phyloP scores from a whole-genome alignment of 2,797 vertebrate genomes.

The Xiphorhynchus erythropygius region DNA sequence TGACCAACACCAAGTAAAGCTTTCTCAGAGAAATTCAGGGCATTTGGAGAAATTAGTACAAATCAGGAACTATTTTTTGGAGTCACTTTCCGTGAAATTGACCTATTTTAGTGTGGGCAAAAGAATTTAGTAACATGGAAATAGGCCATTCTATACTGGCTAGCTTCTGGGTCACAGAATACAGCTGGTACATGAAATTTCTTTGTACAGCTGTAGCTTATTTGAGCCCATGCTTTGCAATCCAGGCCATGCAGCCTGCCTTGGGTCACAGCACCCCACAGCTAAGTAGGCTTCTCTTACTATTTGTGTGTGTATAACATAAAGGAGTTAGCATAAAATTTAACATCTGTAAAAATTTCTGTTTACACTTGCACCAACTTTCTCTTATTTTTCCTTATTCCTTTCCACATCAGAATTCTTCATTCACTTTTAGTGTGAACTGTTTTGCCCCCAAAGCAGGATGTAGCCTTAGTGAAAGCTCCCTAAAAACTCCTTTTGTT shows the following conservation, averaged over 20 bases:
- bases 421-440: not conserved
- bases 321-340: not conserved
- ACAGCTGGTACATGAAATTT: not conserved
- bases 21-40: not conserved
- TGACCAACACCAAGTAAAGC: not conserved
- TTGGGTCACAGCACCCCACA: not conserved
- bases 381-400: not conserved
- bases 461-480: not conserved
- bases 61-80: not conserved
- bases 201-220: not conserved
- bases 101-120: not conserved
- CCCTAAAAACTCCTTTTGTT: not conserved
- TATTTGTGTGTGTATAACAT: not conserved
- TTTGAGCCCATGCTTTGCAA: not conserved
- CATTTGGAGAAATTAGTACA: not conserved
- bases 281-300: not conserved
- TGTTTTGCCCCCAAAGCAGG: not conserved
- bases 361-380: not conserved
- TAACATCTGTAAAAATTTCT: not conserved
- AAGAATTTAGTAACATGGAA: conserved; percentile 22
- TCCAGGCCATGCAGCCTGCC: not conserved
- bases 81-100: not conserved
- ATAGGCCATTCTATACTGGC: not conserved
- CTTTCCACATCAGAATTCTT: not conserved
- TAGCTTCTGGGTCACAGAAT: not conserved